Evolutionary conservation across 2,888 invertebrate genomes (phyloP).

Genomic region (Drosophila percnosoma): DNA sequence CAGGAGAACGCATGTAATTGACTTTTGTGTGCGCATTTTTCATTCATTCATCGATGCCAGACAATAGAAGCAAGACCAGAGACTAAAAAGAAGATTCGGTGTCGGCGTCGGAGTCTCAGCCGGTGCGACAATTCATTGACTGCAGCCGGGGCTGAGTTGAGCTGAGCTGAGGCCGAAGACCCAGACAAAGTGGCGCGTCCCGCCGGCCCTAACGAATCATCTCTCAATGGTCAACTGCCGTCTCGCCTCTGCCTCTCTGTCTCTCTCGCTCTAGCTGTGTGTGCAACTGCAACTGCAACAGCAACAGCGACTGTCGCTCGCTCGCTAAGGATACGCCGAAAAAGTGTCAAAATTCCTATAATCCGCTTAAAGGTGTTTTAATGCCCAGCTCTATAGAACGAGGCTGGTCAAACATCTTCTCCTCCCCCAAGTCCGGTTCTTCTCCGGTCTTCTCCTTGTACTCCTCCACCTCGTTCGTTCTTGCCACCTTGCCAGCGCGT

Average conservation of each 20-base stretch:
- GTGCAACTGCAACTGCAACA: conserved; percentile 27
- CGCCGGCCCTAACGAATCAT: conserved; percentile 61
- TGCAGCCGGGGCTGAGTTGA: conserved; percentile 26
- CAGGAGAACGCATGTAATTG: conserved; percentile 79
- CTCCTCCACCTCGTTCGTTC: conserved; percentile 10
- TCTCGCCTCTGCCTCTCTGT: background rate
- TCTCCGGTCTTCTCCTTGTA: background rate
- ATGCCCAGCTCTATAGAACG: conserved; percentile 56
- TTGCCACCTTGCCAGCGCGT: conserved; percentile 68
- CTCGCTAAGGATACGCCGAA: conserved; percentile 72
- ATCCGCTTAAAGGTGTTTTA: conserved; percentile 82
- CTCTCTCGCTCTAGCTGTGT: conserved; percentile 67
- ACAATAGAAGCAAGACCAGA: conserved; percentile 39
- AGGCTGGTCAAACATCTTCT: conserved; percentile 63
- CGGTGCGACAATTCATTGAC: conserved; percentile 76
- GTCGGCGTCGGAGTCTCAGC: conserved; percentile 15
- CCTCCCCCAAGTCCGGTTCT: conserved; percentile 5
- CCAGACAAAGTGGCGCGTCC: conserved; percentile 70
- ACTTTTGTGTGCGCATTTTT: conserved; percentile 76
- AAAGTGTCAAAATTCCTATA: conserved; percentile 82
- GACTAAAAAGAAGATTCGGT: conserved; percentile 23
- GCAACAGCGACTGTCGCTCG: conserved; percentile 9
- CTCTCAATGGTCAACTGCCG: conserved; percentile 46
- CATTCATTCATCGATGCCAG: conserved; percentile 68
- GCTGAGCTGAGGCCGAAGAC: conserved; percentile 19